phyloP scores from a whole-genome alignment of 2,113 vertebrate genomes.

The Seriola rivoliana region DNA sequence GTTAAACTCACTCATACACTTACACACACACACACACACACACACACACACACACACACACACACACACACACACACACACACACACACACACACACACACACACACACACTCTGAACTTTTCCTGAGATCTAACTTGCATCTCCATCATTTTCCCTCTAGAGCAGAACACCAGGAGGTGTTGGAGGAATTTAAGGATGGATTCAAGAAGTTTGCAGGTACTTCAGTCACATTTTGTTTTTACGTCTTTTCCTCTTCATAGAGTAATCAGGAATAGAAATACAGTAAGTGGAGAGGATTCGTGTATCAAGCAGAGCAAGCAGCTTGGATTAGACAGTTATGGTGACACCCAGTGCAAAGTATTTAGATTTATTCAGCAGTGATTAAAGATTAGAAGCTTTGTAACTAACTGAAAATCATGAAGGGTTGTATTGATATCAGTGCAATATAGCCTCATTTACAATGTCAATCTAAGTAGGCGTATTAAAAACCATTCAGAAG shows the following conservation, averaged over 20 bases:
- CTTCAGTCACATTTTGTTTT: neutral
- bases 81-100: neutral
- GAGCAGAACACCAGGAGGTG: slow-evolving; percentile 94
- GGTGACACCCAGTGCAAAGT: neutral
- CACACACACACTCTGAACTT: neutral
- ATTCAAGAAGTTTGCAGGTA: slow-evolving; percentile 94
- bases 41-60: neutral
- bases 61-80: neutral
- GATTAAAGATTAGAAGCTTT: slow-evolving; percentile 3
- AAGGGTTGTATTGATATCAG: neutral
- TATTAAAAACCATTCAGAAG: neutral
- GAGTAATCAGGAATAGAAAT: neutral
- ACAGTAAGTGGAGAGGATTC: neutral
- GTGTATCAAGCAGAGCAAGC: neutral
- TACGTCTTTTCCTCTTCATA: neutral
- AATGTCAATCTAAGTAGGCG: neutral
- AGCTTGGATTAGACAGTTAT: slow-evolving; percentile 1
- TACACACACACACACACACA: neutral
- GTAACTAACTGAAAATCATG: neutral
- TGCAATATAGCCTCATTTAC: neutral
- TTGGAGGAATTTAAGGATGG: slow-evolving; percentile 94
- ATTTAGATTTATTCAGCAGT: neutral
- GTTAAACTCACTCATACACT: slow-evolving; percentile 15
- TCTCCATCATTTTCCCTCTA: slow-evolving; percentile 60
- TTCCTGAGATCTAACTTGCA: neutral